Percentiles rank a stretch among this genome's conserved stretches.
These are phyloP conservation scores for Meta bourneti DNA, from an alignment of 2,888 invertebrate genomes.

Conservation along the genomic window DNA sequence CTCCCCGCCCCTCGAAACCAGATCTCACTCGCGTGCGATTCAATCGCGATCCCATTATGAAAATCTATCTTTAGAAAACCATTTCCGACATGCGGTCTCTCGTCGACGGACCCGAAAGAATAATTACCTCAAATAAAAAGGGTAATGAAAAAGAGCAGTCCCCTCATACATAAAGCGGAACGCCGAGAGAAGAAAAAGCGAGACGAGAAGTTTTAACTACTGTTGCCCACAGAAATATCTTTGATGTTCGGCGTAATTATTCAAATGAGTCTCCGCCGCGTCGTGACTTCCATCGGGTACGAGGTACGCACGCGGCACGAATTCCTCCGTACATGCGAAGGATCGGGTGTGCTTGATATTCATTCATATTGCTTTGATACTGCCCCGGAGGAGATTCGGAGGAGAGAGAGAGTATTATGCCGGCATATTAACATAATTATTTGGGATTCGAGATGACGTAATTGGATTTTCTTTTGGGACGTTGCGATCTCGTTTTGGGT, in stretches of 20 bases:
- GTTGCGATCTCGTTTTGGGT: neutral
- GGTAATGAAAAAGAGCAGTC: slow-evolving; percentile 11
- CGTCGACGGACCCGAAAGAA: slow-evolving; percentile 4
- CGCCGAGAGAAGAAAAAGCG: slow-evolving; percentile 32
- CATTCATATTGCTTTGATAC: slow-evolving; percentile 16
- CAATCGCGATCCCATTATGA: slow-evolving; percentile 25
- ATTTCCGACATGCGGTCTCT: slow-evolving; percentile 34
- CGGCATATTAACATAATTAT: slow-evolving; percentile 41
- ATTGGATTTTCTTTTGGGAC: slow-evolving; percentile 31
- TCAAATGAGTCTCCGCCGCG: slow-evolving; percentile 57
- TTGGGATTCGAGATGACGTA: slow-evolving; percentile 40
- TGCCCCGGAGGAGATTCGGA: slow-evolving; percentile 22
- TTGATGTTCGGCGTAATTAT: slow-evolving; percentile 59
- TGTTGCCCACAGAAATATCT: slow-evolving; percentile 39
- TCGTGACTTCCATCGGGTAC: slow-evolving; percentile 48
- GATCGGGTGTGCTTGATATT: neutral
- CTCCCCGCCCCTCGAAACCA: too few species aligned
- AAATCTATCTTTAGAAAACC: slow-evolving; percentile 59
- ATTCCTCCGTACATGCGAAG: neutral
- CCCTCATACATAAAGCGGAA: neutral
- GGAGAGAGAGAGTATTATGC: neutral
- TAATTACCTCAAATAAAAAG: slow-evolving; percentile 34
- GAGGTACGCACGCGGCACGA: slow-evolving; percentile 17
- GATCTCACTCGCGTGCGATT: slow-evolving; percentile 21
- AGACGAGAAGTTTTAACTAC: slow-evolving; percentile 29